Evolutionary conservation across 2,113 vertebrate genomes (phyloP), one percentile per base, ranked within the genome.

Genomic region (Neoarius graeffei): DNA sequence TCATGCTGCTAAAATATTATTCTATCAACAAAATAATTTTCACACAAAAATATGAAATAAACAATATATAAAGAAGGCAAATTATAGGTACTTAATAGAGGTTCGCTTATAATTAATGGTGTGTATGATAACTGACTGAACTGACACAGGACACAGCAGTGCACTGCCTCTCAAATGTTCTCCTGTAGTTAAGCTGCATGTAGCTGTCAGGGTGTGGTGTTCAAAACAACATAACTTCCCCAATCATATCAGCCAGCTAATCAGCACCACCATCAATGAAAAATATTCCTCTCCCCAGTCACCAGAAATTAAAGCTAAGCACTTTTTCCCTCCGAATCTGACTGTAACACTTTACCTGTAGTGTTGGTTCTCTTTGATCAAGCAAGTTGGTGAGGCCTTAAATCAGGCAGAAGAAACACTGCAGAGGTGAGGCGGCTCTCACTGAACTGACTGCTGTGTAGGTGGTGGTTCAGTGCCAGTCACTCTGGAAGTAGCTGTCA

Each of bases 351-450:
- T 91, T 86, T 89, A 88, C 91, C 91, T 82, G 74, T 89, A 71
- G 91, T 87, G 91, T 90, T 86, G 48, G 74, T 71, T 64, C 56
- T 76, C 87, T 94, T 94, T 94, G 88, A 94, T 93, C 90, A 92
- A 86, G 88, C 89, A 92, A 88, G 89, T 85, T 79, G 66, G n/a
- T 79, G 83, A 90, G 87, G 87, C 85, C 85, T 91, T 91, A 91
- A 91, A 91, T 81, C 73, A 87, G 66, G 91, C 89, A 90, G 76
- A 83, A 86, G 84, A 54, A 85, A 8, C 48, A 69, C 81, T 88
- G 88, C 85, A 89, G 90, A 77, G 89, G 83, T 85, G 88, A 85
- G 67, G 60, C 66, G 9, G 64, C 76, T 90, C 84, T 92, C 91
- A 82, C 1, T 71, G 89, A 91, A 88, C 50, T 83, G 74, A 91